phyloP scores from a whole-genome alignment of 1,140 invertebrate genomes.

The Adoxophyes honmai region DNA sequence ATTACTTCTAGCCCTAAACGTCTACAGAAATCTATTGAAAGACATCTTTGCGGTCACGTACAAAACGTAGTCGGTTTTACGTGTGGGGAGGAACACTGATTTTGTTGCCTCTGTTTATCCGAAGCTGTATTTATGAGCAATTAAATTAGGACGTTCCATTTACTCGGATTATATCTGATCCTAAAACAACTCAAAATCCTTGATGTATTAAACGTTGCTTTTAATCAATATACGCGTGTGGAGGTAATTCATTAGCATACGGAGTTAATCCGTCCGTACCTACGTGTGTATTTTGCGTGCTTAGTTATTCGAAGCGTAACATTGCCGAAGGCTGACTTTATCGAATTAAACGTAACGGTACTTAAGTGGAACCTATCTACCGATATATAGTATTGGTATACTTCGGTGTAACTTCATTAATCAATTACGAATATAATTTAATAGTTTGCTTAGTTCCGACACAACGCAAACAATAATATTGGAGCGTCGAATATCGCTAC shows the following conservation, averaged over 20 bases:
- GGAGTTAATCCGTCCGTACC: no score
- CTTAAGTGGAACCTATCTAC: background rate
- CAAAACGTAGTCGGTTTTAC: background rate
- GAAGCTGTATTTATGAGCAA: conserved; percentile 7
- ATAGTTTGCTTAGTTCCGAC: conserved; percentile 5
- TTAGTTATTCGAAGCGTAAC: no score
- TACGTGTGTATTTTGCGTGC: no score
- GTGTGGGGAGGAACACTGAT: conserved; percentile 1
- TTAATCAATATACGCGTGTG: no score
- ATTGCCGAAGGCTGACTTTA: no score
- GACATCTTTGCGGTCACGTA: background rate
- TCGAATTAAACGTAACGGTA: no score
- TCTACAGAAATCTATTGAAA: background rate
- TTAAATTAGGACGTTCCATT: background rate
- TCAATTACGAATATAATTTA: conserved; percentile 11
- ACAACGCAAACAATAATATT: conserved; percentile 11
- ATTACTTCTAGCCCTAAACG: no score
- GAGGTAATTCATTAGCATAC: no score
- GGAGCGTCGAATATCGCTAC: background rate
- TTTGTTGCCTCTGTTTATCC: background rate
- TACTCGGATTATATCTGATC: background rate
- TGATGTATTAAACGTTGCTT: no score
- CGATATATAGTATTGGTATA: background rate
- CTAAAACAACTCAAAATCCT: background rate
- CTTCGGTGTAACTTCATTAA: background rate